These are phyloP conservation scores for Embidobia sp. DNA, from an alignment of 2,888 invertebrate genomes.

Conservation along the genomic window DNA sequence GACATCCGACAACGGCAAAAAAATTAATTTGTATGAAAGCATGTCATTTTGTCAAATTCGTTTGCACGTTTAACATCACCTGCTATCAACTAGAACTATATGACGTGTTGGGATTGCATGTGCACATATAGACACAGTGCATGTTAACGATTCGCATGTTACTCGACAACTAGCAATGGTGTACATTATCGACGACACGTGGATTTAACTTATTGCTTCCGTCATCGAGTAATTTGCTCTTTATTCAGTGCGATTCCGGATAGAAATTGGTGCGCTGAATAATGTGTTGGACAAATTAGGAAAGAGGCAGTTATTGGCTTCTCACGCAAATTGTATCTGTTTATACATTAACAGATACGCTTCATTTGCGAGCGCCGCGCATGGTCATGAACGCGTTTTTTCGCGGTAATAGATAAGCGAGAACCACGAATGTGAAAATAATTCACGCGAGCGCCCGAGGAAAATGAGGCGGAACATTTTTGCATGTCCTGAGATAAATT, in stretches of 20 bases:
- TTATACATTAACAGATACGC: slow-evolving; percentile 14
- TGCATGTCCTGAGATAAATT: slow-evolving; percentile 20
- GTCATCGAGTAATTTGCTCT: slow-evolving; percentile 70
- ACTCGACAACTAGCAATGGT: slow-evolving; percentile 53
- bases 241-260: slow-evolving; percentile 62
- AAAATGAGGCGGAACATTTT: slow-evolving; percentile 19
- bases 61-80: slow-evolving; percentile 34
- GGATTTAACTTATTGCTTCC: slow-evolving; percentile 70
- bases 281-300: slow-evolving; percentile 72
- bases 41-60: slow-evolving; percentile 27
- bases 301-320: slow-evolving; percentile 71
- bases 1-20: not conserved
- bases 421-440: slow-evolving; percentile 8
- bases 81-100: slow-evolving; percentile 44
- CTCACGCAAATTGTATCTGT: slow-evolving; percentile 60
- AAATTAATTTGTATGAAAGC: slow-evolving; percentile 20
- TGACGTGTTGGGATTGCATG: slow-evolving; percentile 50
- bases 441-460: not conserved
- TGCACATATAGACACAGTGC: slow-evolving; percentile 43
- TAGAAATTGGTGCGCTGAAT: slow-evolving; percentile 64
- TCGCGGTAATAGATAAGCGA: slow-evolving; percentile 17
- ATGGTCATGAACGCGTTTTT: slow-evolving; percentile 29
- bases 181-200: slow-evolving; percentile 67
- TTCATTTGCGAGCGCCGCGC: not conserved
- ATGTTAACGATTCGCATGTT: slow-evolving; percentile 62